Conservation (phyloP, 35 echinoderm and acorn worm species). For the Holothuria glaberrima region DNA sequence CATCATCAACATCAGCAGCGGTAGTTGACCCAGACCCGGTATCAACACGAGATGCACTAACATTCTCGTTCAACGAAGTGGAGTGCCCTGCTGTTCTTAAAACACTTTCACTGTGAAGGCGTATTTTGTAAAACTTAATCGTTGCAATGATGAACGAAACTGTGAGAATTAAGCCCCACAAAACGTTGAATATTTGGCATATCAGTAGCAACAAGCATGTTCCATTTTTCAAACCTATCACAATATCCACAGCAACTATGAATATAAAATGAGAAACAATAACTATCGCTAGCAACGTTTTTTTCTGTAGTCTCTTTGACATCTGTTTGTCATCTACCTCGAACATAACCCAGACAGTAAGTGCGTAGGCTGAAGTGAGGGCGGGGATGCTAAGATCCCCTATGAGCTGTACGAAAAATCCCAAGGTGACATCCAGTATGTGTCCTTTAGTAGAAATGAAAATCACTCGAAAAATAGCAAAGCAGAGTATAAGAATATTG, state of each 20-base stretch:
- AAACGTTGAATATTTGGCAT: constrained; percentile 28
- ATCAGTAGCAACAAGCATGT: not conserved
- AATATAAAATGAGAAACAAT: constrained; percentile 34
- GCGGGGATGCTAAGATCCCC: constrained; percentile 20
- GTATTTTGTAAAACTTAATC: not conserved
- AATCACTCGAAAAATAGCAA: constrained; percentile 11
- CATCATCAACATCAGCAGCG: too few species aligned
- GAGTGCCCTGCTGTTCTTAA: not conserved
- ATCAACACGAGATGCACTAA: too few species aligned
- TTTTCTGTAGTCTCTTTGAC: not conserved
- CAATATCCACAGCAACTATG: not conserved
- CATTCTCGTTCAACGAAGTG: not conserved
- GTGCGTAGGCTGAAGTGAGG: constrained; percentile 17
- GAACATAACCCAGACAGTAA: constrained; percentile 29
- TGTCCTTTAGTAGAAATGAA: not conserved
- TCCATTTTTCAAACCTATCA: not conserved
- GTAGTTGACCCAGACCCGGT: too few species aligned
- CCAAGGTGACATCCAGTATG: not conserved
- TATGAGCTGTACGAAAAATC: constrained; percentile 6
- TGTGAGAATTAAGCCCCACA: constrained; percentile 30
- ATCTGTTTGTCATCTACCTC: not conserved
- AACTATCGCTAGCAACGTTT: not conserved
- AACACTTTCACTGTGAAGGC: not conserved
- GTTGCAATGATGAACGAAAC: not conserved
- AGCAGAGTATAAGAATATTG: not conserved